Base-by-base conservation (phyloP, 2,888 invertebrate genomes). In the Helicoverpa assulta region DNA sequence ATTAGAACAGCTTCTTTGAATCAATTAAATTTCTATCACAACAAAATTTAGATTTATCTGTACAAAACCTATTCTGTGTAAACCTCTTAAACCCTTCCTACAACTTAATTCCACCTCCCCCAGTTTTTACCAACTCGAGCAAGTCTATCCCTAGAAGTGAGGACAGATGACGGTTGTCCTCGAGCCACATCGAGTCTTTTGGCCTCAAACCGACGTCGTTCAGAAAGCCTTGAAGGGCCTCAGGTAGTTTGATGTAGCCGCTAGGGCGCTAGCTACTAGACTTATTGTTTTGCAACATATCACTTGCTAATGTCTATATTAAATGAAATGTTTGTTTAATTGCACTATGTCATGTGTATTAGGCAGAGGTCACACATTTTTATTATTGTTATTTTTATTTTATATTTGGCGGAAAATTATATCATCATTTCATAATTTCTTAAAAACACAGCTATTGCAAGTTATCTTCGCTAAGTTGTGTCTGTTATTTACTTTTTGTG, bases 121-220 rank as follows among this genome's bases (percentile, higher is more conserved):
- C 92, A 96, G 96, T 94, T 95, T 80, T 92, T 96, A 85, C 96
- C 96, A 67, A 96, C 96, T 81, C 95, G 97, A 86, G 96, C 96
- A 60, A 97, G 96, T 81, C 92, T 97, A 73, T 96, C 96, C 47
- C 93, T 97, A 73, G 97, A 97, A 89, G 96, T 96, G 84, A 96
- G 96, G 84, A 92, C 96, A 14, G 96, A 95, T 80, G 94, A 95
- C 68, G 87, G 90, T 82, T 90, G 94, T 0, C 88, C 93, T 70
- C 90, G 95, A 78, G 91, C 93, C 78, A 88, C 95, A 16, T 89
- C 94, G 78, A 94, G 94, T 87, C 93, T 96, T 21, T 90, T 96
- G 86, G 94, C 95, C 52, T 90, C 94, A 67, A 93, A 93, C 89
- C 89, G 96, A 82, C 90, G 96, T 68, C 92, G 96, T 78, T 97